phyloP scores from a whole-genome alignment of 2,113 vertebrate genomes.

The Phrynosoma blainvillii region DNA sequence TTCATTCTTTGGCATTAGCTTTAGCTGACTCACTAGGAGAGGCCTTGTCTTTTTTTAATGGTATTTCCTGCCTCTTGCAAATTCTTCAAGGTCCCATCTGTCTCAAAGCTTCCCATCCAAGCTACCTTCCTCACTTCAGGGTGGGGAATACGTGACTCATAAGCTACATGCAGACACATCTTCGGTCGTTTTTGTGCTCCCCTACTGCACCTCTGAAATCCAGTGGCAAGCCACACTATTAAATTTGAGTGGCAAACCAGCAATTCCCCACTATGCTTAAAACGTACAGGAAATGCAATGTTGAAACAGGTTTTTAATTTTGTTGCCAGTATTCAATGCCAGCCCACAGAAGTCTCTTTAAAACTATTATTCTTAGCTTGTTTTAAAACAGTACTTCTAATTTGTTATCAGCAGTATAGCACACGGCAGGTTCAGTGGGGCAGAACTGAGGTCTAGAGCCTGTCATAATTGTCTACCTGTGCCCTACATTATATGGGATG shows the following conservation, averaged over 20 bases:
- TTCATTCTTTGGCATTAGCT: neutral
- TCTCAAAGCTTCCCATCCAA: neutral
- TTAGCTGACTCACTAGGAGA: neutral
- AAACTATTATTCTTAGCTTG: no score
- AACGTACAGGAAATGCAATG: neutral
- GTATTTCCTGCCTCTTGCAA: neutral
- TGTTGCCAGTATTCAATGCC: no score
- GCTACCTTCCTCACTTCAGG: neutral
- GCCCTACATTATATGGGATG: neutral
- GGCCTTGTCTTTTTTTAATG: no score
- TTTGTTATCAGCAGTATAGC: no score
- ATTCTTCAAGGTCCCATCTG: neutral
- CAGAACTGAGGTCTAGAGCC: neutral
- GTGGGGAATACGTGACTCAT: neutral
- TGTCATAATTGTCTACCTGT: neutral
- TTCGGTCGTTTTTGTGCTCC: no score
- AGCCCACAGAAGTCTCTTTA: no score
- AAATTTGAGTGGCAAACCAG: neutral
- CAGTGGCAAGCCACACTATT: neutral
- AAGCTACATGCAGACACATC: no score
- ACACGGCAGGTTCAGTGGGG: neutral
- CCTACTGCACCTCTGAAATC: neutral
- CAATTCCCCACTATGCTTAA: neutral
- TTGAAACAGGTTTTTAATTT: no score
- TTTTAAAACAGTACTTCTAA: no score